phyloP scores from a whole-genome alignment of 2,113 vertebrate genomes.

The Hymenochirus boettgeri region DNA sequence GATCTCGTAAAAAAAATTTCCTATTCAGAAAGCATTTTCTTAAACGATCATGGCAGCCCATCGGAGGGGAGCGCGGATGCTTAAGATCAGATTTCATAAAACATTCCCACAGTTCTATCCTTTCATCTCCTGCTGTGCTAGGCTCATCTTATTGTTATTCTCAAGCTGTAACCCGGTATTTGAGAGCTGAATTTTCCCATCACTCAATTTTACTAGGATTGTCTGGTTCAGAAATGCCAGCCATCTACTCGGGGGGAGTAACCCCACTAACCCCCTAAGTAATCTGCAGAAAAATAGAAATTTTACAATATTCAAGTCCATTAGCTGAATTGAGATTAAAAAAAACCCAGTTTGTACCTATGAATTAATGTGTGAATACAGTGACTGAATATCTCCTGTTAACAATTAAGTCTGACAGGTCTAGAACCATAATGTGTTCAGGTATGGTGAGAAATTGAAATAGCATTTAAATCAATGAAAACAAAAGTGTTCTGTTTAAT shows the following conservation, averaged over 20 bases:
- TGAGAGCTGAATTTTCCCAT: constrained; percentile 40
- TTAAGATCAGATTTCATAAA: constrained; percentile 9
- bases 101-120: constrained; percentile 20
- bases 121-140: constrained; percentile 21
- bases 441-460: constrained; percentile 2
- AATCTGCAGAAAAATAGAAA: constrained; percentile 35
- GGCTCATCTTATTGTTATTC: constrained; percentile 31
- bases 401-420: constrained; percentile 24
- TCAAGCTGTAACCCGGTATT: constrained; percentile 26
- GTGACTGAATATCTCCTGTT: not conserved
- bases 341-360: not conserved
- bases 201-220: constrained; percentile 41
- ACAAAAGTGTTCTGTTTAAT: constrained; percentile 2
- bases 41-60: too few species aligned
- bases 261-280: constrained; percentile 15
- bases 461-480: constrained; percentile 20
- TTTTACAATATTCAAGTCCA: constrained; percentile 33
- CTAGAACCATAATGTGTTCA: constrained; percentile 2
- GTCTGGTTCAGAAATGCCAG: constrained; percentile 39
- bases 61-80: constrained; percentile 1
- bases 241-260: constrained; percentile 35
- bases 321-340: constrained; percentile 27
- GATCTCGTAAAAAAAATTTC: too few species aligned
- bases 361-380: constrained; percentile 15
- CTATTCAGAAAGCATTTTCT: too few species aligned